Evolutionary conservation across 2,797 vertebrate species (phyloP).

Genomic region (Ataeniobius toweri): DNA sequence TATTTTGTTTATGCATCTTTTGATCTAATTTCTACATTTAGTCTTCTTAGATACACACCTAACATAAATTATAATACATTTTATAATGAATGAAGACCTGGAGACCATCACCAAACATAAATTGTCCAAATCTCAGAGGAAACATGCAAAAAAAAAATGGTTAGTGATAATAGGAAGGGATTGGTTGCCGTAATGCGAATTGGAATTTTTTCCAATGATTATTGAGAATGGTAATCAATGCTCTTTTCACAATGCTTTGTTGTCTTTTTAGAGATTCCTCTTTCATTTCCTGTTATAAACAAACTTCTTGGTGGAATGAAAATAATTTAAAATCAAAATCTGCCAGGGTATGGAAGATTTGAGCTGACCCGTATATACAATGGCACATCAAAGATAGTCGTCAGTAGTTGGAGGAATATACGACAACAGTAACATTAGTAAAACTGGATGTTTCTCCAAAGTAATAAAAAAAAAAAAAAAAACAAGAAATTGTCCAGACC

Average conservation of each 20-base stretch:
- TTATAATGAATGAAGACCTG: background rate
- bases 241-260: background rate
- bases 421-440: background rate
- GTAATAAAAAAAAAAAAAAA: background rate
- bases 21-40: background rate
- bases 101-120: background rate
- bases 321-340: background rate
- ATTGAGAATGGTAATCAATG: background rate
- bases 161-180: background rate
- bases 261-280: background rate
- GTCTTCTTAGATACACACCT: background rate
- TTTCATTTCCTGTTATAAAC: background rate
- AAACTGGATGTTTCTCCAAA: background rate
- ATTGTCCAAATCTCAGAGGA: background rate
- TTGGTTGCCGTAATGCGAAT: background rate
- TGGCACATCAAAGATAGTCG: background rate
- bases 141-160: background rate
- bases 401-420: background rate
- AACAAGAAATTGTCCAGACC: background rate
- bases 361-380: too few species aligned
- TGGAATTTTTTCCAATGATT: background rate
- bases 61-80: background rate
- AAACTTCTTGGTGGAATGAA: background rate
- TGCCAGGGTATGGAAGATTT: background rate
- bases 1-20: background rate